Conservation (phyloP, 2,888 invertebrate genomes). For the Lasioglossum calceatum region DNA sequence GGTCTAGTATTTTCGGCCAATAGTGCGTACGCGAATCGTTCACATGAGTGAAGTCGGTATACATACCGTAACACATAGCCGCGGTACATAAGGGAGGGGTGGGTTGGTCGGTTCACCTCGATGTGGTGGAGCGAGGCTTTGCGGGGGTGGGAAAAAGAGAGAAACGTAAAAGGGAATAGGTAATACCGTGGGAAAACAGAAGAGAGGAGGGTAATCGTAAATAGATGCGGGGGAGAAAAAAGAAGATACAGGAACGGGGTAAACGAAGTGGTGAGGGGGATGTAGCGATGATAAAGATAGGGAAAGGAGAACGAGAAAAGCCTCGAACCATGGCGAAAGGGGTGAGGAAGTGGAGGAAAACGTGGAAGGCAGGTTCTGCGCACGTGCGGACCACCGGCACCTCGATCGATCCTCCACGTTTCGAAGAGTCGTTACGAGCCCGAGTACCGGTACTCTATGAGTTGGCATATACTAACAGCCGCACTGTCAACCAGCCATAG, state of each 20-base stretch:
- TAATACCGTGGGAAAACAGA: slow-evolving; percentile 31
- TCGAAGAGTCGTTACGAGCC: slow-evolving; percentile 68
- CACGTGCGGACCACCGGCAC: slow-evolving; percentile 75
- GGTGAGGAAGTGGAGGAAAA: not conserved
- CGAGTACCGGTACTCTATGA: slow-evolving; percentile 67
- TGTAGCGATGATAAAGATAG: slow-evolving; percentile 26
- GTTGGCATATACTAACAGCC: slow-evolving; percentile 57
- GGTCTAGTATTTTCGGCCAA: slow-evolving; percentile 4
- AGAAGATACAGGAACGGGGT: slow-evolving; percentile 10
- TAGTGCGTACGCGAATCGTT: not conserved
- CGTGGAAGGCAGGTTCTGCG: slow-evolving; percentile 68
- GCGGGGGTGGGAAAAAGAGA: not conserved
- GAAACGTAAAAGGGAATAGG: slow-evolving; percentile 43
- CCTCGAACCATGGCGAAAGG: not conserved
- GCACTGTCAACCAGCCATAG: slow-evolving; percentile 47
- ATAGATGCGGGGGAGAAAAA: slow-evolving; percentile 19
- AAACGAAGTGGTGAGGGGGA: not conserved
- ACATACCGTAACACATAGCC: slow-evolving; percentile 1
- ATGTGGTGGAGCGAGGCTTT: slow-evolving; percentile 17
- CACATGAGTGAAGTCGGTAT: slow-evolving; percentile 9
- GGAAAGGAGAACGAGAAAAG: slow-evolving; percentile 26
- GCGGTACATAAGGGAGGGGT: slow-evolving; percentile 21
- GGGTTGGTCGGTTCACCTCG: slow-evolving; percentile 44
- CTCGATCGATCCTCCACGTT: slow-evolving; percentile 79
- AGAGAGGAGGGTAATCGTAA: slow-evolving; percentile 20